Evolutionary conservation across 2,113 vertebrate genomes (phyloP).

Genomic region (Xenopus borealis): DNA sequence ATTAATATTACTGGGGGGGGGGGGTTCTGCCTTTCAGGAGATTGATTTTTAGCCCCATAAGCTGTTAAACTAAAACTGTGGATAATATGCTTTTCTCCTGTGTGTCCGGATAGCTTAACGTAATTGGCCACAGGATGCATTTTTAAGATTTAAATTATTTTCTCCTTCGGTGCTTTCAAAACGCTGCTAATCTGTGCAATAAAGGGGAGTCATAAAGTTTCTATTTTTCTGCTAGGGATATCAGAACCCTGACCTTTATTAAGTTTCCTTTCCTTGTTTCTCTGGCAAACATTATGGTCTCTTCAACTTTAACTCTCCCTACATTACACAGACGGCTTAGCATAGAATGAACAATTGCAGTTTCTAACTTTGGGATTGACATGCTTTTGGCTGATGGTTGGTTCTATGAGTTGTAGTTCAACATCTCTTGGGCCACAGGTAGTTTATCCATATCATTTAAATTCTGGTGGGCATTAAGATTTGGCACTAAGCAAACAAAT

Average conservation of each 20-base stretch:
- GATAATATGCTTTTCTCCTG: constrained; percentile 26
- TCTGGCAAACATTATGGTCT: neutral
- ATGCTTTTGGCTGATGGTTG: too few species aligned
- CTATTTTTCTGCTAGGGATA: constrained; percentile 11
- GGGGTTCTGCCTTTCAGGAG: neutral
- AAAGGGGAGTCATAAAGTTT: constrained; percentile 39
- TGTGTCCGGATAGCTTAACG: constrained; percentile 26
- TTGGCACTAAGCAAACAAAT: too few species aligned
- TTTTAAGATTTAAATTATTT: constrained; percentile 38
- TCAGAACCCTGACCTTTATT: constrained; percentile 38
- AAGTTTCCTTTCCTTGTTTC: neutral
- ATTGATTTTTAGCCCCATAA: constrained; percentile 17
- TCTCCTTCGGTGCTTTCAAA: constrained; percentile 32
- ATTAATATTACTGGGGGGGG: constrained; percentile 39
- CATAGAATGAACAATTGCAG: too few species aligned
- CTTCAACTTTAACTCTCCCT: too few species aligned
- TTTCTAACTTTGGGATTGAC: too few species aligned
- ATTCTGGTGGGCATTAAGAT: too few species aligned
- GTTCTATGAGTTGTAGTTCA: too few species aligned
- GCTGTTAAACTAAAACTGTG: constrained; percentile 28
- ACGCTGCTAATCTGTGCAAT: constrained; percentile 42
- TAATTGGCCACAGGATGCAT: constrained; percentile 45
- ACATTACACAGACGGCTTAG: too few species aligned
- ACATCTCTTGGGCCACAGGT: too few species aligned
- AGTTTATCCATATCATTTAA: too few species aligned